phyloP scores from a whole-genome alignment of 2,888 invertebrate species.

The Drosophila multiciliata region DNA sequence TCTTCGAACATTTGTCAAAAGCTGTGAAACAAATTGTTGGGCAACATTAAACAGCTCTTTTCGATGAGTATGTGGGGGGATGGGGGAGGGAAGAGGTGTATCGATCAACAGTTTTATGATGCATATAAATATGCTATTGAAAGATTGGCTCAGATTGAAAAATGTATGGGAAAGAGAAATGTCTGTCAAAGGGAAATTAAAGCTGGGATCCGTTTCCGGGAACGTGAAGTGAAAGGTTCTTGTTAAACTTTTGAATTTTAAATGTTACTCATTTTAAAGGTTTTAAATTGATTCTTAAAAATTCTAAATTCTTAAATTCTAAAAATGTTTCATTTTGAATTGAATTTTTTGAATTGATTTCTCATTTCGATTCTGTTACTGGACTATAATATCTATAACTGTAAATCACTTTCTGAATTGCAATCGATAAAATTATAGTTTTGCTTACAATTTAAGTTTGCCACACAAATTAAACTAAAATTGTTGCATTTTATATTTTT shows the following conservation, averaged over 20 bases:
- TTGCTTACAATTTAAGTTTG: not conserved
- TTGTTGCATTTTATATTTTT: not conserved
- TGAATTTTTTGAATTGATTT: not conserved
- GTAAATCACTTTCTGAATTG: not conserved
- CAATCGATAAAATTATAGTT: not conserved
- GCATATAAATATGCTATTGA: not conserved
- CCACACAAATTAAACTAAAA: not conserved
- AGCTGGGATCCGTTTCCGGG: not conserved
- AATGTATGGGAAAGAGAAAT: not conserved
- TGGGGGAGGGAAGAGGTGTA: no score
- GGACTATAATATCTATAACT: not conserved
- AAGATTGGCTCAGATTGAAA: not conserved
- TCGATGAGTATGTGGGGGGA: no score
- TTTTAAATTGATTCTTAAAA: not conserved
- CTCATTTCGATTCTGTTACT: not conserved
- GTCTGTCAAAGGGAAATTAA: not conserved
- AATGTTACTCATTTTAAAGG: not conserved
- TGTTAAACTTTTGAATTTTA: not conserved
- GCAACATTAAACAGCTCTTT: constrained; percentile 14
- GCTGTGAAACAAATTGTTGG: constrained; percentile 46
- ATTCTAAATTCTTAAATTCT: no score
- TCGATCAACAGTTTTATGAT: not conserved
- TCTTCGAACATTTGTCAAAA: constrained; percentile 53
- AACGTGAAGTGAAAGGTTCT: not conserved
- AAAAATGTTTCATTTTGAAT: not conserved